Base-by-base conservation (phyloP, 2,113 vertebrate species). In the Panthera leo region DNA sequence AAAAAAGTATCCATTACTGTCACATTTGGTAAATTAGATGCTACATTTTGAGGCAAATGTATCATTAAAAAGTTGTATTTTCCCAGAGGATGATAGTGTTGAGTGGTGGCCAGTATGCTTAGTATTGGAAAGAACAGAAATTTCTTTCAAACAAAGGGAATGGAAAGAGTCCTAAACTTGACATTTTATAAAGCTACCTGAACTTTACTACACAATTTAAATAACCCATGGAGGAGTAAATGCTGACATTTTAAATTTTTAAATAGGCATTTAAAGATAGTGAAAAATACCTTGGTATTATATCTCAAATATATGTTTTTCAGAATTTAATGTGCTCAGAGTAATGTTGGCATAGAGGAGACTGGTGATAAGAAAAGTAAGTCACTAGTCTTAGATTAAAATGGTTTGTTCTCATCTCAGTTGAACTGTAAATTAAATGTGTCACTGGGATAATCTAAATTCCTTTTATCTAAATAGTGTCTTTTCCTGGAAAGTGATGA, bases 251-350 rank as follows among this genome's bases (percentile, higher is more conserved):
- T 16, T 88, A 79, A 75, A 75, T 27, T 75, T 95, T 78, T 75
- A 75, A 58, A 27, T 34, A 80, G 14, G 2, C 3, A 18, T 70
- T 70, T 86, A 89, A 78, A 18, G 36, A 19, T 51, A 70, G 11
- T 87, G 34, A 61, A 51, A 94, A 89, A 91, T 31, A 91, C 18
- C 27, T 90, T 71, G 18, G 55, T 55, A 5, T 86, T 71, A 34
- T 76, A 95, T 63, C 90, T 93, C 61, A 14, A 88, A 85, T 85
- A 39, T n/a, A 16, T 58, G 10, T 65, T 94, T 97, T 80, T 79
- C 34, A 80, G 31, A 68, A 88, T 55, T 82, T 45, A 29, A 51
- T 67, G 10, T 39, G 25, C 12, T 36, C 86, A 92, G 27, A 71
- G 2, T n/a, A 48, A 2, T 51, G 21, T 48, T 87, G 25, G 19